Evolutionary conservation across 2,113 vertebrate genomes (phyloP), one percentile per base, ranked within the genome.

Genomic region (Alaudala cheleensis): DNA sequence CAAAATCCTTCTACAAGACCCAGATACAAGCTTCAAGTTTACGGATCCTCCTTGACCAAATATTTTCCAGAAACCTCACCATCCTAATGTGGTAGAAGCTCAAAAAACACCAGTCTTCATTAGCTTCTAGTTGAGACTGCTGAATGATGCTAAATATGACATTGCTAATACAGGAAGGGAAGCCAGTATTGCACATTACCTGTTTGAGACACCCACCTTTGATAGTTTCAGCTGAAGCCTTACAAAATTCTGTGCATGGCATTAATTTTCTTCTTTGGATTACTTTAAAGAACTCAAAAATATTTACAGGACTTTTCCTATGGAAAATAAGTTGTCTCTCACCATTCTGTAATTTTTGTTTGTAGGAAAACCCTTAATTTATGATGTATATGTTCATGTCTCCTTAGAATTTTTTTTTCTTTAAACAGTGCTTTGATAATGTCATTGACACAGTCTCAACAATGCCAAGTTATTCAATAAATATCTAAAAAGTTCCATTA

Each of bases 31-130:
- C 26, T 79, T 28, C 6, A 26, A 4, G 18, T 61, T 66, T 56
- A 70, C 54, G 4, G 33, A 39, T 9, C 14, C 10, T 81, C 50
- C 31, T 67, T 86, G 37, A 69, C 8, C 25, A 67, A 34, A 6
- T 54, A 24, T 44, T 64, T 88, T 57, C 10, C 57, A 65, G 66
- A 72, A 82, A 60, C 8, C 6, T 86, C 34, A n/a, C 5, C 66
- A 11, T 31, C 16, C 62, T 71, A 54, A 26, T 14, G 11, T 49
- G 12, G 3, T 62, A 14, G 53, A 76, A 93, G 19, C 34, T 37
- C 15, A 33, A 67, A 80, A 70, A 9, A 0, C 0, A 1, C 6
- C 7, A 56, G 19, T 44, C 28, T 81, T 92, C 29, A 3, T 71
- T 81, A 58, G 44, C 15, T 73, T 65, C 69, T 70, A 14, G 8